phyloP scores from a whole-genome alignment of 1,140 invertebrate genomes.

The Arctopsyche grandis region DNA sequence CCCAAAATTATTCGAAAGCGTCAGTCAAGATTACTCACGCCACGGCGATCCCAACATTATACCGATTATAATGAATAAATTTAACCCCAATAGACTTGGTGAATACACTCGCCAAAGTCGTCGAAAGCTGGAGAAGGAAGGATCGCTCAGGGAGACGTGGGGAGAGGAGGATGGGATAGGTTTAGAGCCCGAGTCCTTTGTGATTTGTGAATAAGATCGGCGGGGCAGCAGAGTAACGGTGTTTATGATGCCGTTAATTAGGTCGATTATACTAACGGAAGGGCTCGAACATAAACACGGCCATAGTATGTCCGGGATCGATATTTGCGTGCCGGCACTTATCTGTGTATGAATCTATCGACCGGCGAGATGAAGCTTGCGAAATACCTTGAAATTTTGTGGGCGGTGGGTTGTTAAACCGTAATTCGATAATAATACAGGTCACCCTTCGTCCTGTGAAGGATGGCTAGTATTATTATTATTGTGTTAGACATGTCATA shows the following conservation, averaged over 20 bases:
- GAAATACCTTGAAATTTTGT: not conserved
- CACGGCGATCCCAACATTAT: not conserved
- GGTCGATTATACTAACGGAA: slow-evolving; percentile 16
- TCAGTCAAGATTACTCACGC: slow-evolving; percentile 13
- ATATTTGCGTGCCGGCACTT: slow-evolving; percentile 1
- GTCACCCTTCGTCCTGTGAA: no score
- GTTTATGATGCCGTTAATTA: slow-evolving; percentile 19
- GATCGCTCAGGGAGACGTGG: no score
- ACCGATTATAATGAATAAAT: slow-evolving; percentile 25
- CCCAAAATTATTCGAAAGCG: slow-evolving; percentile 5
- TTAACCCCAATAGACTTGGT: not conserved
- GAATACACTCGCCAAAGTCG: not conserved
- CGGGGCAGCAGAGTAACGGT: not conserved
- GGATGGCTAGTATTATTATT: no score
- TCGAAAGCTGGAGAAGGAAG: not conserved
- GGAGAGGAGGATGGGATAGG: no score
- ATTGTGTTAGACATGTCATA: no score
- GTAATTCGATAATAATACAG: no score
- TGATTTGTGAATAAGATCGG: slow-evolving; percentile 17
- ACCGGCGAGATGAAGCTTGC: not conserved
- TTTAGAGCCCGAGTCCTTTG: not conserved
- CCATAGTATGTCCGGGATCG: not conserved
- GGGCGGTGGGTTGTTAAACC: no score
- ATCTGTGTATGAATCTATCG: not conserved
- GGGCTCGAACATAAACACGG: not conserved